A percentile compares a stretch with the other conserved stretches of the same genome.
Evolutionary conservation across 2,113 vertebrate species (phyloP).

Genomic region (Columbina picui): DNA sequence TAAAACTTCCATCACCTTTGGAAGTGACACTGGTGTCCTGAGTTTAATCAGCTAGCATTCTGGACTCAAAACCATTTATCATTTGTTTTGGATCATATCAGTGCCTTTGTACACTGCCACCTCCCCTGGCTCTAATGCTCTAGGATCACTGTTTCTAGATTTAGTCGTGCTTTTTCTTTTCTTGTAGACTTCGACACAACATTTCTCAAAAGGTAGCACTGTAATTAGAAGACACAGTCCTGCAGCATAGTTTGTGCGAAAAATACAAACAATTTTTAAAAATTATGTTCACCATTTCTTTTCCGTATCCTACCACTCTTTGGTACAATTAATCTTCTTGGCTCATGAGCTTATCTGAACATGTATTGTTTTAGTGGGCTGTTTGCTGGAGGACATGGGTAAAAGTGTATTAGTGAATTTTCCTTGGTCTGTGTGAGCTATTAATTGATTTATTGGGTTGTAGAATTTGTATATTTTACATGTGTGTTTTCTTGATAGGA

Average conservation of each 20-base stretch:
- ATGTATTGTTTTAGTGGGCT: not conserved
- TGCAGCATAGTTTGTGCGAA: not conserved
- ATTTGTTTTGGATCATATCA: not conserved
- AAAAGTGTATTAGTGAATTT: not conserved
- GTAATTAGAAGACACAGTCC: not conserved
- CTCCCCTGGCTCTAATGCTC: accelerated
- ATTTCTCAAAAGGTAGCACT: not conserved
- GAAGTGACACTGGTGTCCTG: not conserved
- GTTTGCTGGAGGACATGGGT: not conserved
- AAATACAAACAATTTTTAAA: not conserved
- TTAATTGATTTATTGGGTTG: not conserved
- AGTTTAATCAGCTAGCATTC: not conserved
- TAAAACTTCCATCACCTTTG: not conserved
- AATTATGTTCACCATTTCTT: not conserved
- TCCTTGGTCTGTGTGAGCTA: not conserved
- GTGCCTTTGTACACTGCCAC: not conserved
- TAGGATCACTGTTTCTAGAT: not conserved
- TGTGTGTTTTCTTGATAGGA: not conserved
- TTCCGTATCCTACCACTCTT: not conserved
- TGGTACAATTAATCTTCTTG: not conserved
- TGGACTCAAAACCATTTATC: not conserved
- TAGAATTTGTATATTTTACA: not conserved
- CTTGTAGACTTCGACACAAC: not conserved
- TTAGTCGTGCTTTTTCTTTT: not conserved
- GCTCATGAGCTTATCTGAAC: not conserved